Percentiles rank a stretch among this genome's conserved stretches.
These are phyloP conservation scores for Drosophila subsilvestris DNA, from an alignment of 2,888 invertebrate genomes.

Conservation along the genomic window DNA sequence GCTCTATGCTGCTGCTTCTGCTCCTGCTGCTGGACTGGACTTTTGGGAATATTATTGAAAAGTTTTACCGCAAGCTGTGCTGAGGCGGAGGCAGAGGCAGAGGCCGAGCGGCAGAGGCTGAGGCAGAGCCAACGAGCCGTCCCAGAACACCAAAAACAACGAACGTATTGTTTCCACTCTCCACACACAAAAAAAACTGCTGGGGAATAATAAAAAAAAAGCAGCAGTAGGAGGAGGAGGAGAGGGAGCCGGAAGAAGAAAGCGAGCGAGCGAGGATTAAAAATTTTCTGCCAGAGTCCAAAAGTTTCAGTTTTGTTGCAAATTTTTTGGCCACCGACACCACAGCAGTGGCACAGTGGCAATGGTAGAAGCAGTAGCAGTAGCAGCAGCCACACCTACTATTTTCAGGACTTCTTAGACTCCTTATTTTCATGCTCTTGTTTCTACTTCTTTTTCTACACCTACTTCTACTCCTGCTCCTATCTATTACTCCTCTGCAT, in stretches of 20 bases:
- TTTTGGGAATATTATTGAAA: conserved; percentile 79
- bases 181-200: conserved; percentile 19
- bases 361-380: neutral
- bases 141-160: conserved; percentile 62
- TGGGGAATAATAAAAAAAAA: conserved; percentile 47
- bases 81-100: conserved; percentile 40
- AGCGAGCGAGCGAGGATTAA: conserved; percentile 52
- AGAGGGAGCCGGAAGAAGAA: conserved; percentile 10
- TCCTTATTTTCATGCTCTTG: neutral
- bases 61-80: conserved; percentile 77
- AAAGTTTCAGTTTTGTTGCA: conserved; percentile 78
- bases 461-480: conserved; percentile 17
- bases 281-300: conserved; percentile 44
- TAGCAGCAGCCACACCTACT: conserved; percentile 40
- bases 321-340: conserved; percentile 71
- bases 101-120: conserved; percentile 24
- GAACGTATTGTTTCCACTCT: conserved; percentile 65
- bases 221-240: neutral
- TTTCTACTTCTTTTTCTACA: conserved; percentile 7
- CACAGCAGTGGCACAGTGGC: conserved; percentile 29
- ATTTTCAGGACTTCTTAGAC: neutral
- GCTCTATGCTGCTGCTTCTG: conserved; percentile 24
- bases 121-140: neutral
- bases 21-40: conserved; percentile 61
- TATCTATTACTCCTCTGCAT: conserved; percentile 30